Base-by-base conservation (phyloP, 2,797 vertebrate genomes). In the Sebastes wilsoni region DNA sequence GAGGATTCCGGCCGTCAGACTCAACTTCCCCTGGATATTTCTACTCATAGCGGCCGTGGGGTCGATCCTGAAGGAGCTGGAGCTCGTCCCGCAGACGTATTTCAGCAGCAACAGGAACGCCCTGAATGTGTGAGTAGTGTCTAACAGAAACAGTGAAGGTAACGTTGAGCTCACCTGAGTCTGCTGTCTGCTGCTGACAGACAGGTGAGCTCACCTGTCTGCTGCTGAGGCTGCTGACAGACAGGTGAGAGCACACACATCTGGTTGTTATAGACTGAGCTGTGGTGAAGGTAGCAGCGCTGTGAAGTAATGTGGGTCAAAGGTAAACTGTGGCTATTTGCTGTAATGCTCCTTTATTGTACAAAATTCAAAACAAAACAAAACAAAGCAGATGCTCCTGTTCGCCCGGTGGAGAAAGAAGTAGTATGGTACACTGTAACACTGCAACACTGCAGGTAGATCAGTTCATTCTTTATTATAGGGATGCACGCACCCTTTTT, bases 71-170 rank as follows among this genome's bases (percentile, higher is more conserved):
- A 98, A 98, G 86, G 94, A 93, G 32, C 38, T 94, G 30, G 86
- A 95, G 2, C 84, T 95, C 28, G 92, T 97, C 16, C 96, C 97
- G 49, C 86, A 95, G 66, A 93, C 96, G 2, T 98, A 97, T 82
- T 95, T 98, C 87, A 97, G 96, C 92, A 96, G 95, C 95, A 98
- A 96, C 86, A 96, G 86, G 87, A 99, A 98, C 87, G 59, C 94
- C 80, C 77, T 99, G 36, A 99, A 99, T 74, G 76, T 98, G 98
- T 99, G 92, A 98, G 98, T 93, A 70, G 1, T 6, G 34, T 36
- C 34, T 36, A 36, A 36, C 34, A 34, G 34, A 25, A 25, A 2
- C 14, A 0, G 3, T 58, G 14, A 8, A 18, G 30, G 49, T 3
- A 20, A 23, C 9, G 18, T 4, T 2, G 6, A 14, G 5, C 59